Conservation (phyloP, 2,888 invertebrate genomes). For the Scaptomyza flava region DNA sequence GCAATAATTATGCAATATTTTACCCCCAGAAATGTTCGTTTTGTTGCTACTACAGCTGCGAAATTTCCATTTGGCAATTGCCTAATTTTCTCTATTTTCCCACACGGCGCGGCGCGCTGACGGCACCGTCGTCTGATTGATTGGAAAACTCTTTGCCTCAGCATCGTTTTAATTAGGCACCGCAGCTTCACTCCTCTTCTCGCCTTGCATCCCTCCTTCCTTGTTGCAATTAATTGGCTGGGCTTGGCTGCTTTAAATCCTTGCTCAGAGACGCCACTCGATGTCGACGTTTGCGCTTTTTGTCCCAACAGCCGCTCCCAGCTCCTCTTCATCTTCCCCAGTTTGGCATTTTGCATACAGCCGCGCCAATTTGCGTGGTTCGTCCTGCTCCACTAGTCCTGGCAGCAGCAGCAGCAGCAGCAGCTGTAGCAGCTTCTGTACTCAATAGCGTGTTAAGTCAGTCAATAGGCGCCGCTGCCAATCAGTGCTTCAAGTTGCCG, state of each 20-base stretch:
- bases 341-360: constrained; percentile 46
- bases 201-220: constrained; percentile 13
- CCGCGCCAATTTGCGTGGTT: constrained; percentile 70
- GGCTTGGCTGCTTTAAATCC: constrained; percentile 61
- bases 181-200: constrained; percentile 8
- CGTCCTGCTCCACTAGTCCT: constrained; percentile 22
- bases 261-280: constrained; percentile 40
- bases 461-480: constrained; percentile 79
- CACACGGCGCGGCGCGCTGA: constrained; percentile 37
- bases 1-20: constrained; percentile 75
- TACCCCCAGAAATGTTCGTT: constrained; percentile 23
- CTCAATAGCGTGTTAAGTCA: constrained; percentile 80
- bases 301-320: constrained; percentile 36
- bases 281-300: constrained; percentile 59
- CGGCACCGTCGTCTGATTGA: constrained; percentile 69
- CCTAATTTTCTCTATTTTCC: constrained; percentile 74
- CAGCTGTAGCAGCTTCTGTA: constrained; percentile 44
- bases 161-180: constrained; percentile 70
- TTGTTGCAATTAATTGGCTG: constrained; percentile 73
- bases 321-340: not conserved
- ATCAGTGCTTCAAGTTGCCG: constrained; percentile 72
- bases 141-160: constrained; percentile 67
- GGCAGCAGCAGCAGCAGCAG: constrained; percentile 3
- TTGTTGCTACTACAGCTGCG: constrained; percentile 19
- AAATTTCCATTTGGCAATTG: constrained; percentile 71